Evolutionary conservation across 2,888 invertebrate genomes (phyloP).

Genomic region (Netelia fuscicornis): DNA sequence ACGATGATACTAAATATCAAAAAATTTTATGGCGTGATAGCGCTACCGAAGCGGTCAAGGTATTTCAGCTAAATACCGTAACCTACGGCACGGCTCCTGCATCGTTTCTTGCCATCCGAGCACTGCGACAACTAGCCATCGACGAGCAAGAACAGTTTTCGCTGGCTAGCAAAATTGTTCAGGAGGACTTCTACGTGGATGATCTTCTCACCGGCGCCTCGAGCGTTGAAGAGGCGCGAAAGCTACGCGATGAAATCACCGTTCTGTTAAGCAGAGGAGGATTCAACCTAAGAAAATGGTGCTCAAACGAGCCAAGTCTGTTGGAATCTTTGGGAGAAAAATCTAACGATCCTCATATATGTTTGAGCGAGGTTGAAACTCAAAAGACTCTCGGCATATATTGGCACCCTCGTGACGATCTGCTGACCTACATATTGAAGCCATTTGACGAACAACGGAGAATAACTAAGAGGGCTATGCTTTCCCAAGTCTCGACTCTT

Average conservation of each 20-base stretch:
- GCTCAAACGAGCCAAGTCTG: neutral
- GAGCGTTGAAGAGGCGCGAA: neutral
- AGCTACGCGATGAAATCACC: conserved; percentile 4
- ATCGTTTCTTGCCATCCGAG: conserved; percentile 47
- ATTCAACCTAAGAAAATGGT: conserved; percentile 18
- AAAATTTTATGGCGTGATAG: conserved; percentile 73
- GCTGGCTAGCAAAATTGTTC: neutral
- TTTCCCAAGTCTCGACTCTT: neutral
- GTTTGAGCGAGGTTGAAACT: too few species aligned
- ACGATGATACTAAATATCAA: conserved; percentile 63
- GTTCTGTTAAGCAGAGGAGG: neutral
- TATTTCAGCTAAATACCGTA: conserved; percentile 51
- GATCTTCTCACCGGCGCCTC: conserved; percentile 16
- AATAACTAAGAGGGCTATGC: neutral
- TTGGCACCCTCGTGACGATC: too few species aligned
- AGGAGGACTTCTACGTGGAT: conserved; percentile 22
- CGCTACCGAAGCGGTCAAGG: conserved; percentile 24
- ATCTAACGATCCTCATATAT: too few species aligned
- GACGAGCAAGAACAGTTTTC: conserved; percentile 11
- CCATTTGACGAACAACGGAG: neutral
- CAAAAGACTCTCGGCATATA: too few species aligned
- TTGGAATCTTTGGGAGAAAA: neutral
- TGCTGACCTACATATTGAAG: neutral
- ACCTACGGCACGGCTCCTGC: conserved; percentile 55
- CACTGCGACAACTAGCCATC: conserved; percentile 24